Evolutionary conservation across 2,888 invertebrate genomes (phyloP), one percentile per base, ranked within the genome.

Genomic region (Campopleginae sp.): DNA sequence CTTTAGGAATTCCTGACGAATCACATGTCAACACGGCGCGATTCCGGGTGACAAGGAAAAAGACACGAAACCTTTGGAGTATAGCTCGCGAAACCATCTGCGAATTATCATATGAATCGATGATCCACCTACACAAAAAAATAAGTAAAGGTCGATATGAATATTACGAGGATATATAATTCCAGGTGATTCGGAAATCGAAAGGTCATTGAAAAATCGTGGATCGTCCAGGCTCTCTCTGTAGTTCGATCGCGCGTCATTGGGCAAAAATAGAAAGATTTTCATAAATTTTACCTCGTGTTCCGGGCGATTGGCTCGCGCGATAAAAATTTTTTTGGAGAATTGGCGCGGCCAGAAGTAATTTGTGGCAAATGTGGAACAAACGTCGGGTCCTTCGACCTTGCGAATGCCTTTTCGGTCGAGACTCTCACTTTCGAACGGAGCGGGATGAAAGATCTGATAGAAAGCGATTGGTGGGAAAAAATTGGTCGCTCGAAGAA

Each of bases 361-460:
- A 61, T 70, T 81, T 81, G 38, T 23, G 7, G 31, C 14, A 14
- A n/a, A 46, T 19, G 46, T 68, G 66, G 19, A 70, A 42, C 58
- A 31, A n/a, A 31, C 38, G 65, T 71, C 54, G 27, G 72, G 48
- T 23, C 23, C 23, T 63, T 33, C 82, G 78, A 83, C 78, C 82
- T 83, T 83, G 72, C 23, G 61, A 23, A 48, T 65, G 63, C 51
- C 42, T 42, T 66, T 46, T 70, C n/a, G 27, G 58, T 74, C 79
- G 58, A 58, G 63, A 68, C 82, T 74, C 48, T 79, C 68, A 63
- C 78, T 78, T 83, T 79, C 68, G 79, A 83, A 58, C 14, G 14
- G 42, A 75, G 72, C 8, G 14, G 58, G 58, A 68, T 58, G 70
- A 76, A 54, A 14, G 63, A 63, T 10, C 31, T 38, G 76, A 51